Percentiles rank a stretch among this genome's conserved stretches.
These are phyloP conservation scores for Sarcoramphus papa DNA, from an alignment of 2,797 vertebrate species.

Conservation along the genomic window DNA sequence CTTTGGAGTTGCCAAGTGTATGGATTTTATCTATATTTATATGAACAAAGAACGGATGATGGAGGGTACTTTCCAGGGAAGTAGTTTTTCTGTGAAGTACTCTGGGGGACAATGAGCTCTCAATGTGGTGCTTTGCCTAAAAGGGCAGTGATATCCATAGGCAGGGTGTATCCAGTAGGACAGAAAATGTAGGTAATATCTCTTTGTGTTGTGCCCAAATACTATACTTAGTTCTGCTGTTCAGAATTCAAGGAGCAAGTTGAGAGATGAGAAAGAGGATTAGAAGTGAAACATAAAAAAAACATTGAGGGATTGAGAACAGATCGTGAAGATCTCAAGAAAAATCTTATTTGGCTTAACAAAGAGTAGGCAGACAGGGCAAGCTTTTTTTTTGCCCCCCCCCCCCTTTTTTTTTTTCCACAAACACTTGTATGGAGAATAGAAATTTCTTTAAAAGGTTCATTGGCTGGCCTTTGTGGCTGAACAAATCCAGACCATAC, in stretches of 20 bases:
- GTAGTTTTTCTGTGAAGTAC: not conserved
- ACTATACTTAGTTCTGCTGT: not conserved
- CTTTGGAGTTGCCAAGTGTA: not conserved
- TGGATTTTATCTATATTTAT: not conserved
- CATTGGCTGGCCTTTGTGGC: not conserved
- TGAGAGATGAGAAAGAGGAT: not conserved
- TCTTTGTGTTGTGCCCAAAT: not conserved
- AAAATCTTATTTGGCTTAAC: not conserved
- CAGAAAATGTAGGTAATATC: not conserved
- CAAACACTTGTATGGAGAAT: rapidly evolving
- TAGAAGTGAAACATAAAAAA: not conserved
- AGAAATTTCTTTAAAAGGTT: not conserved
- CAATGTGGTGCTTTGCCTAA: not conserved
- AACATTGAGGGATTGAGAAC: not conserved
- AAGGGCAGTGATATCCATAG: not conserved
- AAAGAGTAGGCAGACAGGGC: not conserved
- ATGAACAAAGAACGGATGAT: not conserved
- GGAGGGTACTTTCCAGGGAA: not conserved
- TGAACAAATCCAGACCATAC: not conserved
- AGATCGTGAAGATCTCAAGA: not conserved
- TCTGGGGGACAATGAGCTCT: not conserved
- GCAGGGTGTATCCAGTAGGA: not conserved
- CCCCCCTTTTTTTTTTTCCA: not conserved
- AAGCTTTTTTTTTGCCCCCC: not conserved
- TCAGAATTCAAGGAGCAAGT: not conserved